These are phyloP conservation scores for Ooceraea biroi DNA, from an alignment of 1,140 invertebrate genomes.

Conservation along the genomic window DNA sequence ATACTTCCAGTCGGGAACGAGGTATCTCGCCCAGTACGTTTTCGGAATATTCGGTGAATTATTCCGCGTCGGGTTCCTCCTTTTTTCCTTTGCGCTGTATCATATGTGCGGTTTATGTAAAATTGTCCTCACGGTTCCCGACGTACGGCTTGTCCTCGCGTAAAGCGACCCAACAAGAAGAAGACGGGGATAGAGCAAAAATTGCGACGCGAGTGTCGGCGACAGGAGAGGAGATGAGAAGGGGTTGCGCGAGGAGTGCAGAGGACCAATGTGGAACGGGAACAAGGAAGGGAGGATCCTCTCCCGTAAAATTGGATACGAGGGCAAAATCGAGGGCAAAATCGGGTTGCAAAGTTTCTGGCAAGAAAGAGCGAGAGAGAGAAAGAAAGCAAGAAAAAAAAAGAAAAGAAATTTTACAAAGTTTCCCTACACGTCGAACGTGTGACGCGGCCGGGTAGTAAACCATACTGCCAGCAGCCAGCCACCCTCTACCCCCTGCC, in stretches of 20 bases:
- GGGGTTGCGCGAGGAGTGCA: background rate
- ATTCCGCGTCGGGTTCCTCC: slow-evolving; percentile 4
- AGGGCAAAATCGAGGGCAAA: slow-evolving; percentile 53
- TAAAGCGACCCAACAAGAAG: slow-evolving; percentile 46
- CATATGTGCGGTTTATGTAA: slow-evolving; percentile 57
- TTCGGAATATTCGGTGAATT: slow-evolving; percentile 55
- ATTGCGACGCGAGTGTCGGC: slow-evolving; percentile 51
- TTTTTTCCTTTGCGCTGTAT: slow-evolving; percentile 19
- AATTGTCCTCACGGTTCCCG: slow-evolving; percentile 51
- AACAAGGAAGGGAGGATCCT: slow-evolving; percentile 51
- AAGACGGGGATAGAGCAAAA: slow-evolving; percentile 43
- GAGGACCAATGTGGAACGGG: slow-evolving; percentile 26
- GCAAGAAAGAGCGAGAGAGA: too few species aligned
- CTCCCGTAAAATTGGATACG: slow-evolving; percentile 56
- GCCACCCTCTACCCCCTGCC: background rate
- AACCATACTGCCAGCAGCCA: slow-evolving; percentile 51
- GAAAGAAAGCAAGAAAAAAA: background rate
- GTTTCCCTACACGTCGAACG: slow-evolving; percentile 41
- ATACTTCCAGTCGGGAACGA: background rate
- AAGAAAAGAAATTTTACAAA: slow-evolving; percentile 45
- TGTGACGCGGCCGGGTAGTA: slow-evolving; percentile 40
- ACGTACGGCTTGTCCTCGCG: slow-evolving; percentile 19
- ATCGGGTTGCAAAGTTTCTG: slow-evolving; percentile 46
- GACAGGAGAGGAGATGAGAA: slow-evolving; percentile 5
- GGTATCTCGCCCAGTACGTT: background rate